phyloP scores from a whole-genome alignment of 2,113 vertebrate genomes.

The Alethe castanea region DNA sequence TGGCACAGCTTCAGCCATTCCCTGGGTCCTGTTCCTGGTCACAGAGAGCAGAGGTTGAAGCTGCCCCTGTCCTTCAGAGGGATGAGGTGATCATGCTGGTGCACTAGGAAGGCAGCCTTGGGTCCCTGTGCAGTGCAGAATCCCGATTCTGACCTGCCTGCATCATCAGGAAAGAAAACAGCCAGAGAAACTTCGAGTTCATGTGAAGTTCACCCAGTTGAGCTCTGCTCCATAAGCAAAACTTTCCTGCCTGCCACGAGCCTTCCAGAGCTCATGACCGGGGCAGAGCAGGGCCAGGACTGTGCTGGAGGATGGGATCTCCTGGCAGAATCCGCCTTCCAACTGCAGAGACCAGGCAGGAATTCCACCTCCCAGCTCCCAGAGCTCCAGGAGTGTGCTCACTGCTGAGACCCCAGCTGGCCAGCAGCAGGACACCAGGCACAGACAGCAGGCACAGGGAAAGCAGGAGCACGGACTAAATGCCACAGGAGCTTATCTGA shows the following conservation, averaged over 20 bases:
- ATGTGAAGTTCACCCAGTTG: neutral
- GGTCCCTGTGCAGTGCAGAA: neutral
- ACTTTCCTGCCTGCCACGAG: neutral
- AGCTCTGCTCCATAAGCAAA: neutral
- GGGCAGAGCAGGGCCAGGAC: neutral
- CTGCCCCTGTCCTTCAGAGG: neutral
- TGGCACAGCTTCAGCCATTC: neutral
- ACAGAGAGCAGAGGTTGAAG: neutral
- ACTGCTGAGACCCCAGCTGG: neutral
- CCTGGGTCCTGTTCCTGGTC: no score
- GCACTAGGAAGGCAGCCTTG: neutral
- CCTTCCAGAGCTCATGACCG: neutral
- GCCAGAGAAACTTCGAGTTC: neutral
- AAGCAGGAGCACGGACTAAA: neutral
- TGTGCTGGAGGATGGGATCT: neutral
- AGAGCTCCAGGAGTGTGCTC: neutral
- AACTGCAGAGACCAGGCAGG: neutral
- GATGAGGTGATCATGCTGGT: neutral
- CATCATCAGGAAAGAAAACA: neutral
- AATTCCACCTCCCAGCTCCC: neutral
- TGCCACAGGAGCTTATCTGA: neutral
- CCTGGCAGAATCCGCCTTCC: neutral
- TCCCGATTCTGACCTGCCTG: neutral
- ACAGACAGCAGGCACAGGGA: neutral
- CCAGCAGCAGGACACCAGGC: neutral